phyloP scores from a whole-genome alignment of 2,888 invertebrate species.

The Coelogynopora nodosa region DNA sequence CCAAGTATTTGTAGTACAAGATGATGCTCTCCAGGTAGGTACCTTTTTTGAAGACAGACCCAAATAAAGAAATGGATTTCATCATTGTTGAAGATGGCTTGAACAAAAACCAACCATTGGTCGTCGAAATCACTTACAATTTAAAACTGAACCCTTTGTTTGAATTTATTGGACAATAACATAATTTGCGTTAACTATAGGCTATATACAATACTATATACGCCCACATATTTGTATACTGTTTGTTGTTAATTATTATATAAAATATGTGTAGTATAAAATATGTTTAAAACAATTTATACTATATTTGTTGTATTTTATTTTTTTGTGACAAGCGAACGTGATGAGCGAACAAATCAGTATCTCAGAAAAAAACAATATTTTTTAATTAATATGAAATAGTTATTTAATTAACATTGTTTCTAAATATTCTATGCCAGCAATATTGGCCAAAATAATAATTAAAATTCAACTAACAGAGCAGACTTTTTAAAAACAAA shows the following conservation, averaged over 20 bases:
- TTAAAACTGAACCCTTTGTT: constrained; percentile 13
- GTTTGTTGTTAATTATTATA: constrained; percentile 26
- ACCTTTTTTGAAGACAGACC: neutral
- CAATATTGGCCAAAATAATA: too few species aligned
- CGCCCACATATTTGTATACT: constrained; percentile 24
- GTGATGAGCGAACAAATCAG: neutral
- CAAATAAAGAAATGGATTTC: neutral
- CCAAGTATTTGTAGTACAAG: neutral
- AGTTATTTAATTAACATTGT: too few species aligned
- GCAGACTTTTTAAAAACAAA: too few species aligned
- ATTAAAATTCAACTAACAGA: too few species aligned
- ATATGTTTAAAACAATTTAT: neutral
- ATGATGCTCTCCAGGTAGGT: neutral
- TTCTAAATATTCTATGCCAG: too few species aligned
- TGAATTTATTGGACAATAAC: constrained; percentile 16
- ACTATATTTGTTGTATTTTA: neutral
- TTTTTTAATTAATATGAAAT: too few species aligned
- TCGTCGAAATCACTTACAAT: constrained; percentile 13
- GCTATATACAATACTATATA: neutral
- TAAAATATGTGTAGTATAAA: neutral
- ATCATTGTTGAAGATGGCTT: neutral
- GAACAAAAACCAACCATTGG: constrained; percentile 3
- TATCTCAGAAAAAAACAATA: too few species aligned
- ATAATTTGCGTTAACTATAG: neutral
- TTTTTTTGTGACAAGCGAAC: neutral